These are phyloP conservation scores for Lepeophtheirus salmonis DNA, from an alignment of 1,140 invertebrate species.

Conservation along the genomic window DNA sequence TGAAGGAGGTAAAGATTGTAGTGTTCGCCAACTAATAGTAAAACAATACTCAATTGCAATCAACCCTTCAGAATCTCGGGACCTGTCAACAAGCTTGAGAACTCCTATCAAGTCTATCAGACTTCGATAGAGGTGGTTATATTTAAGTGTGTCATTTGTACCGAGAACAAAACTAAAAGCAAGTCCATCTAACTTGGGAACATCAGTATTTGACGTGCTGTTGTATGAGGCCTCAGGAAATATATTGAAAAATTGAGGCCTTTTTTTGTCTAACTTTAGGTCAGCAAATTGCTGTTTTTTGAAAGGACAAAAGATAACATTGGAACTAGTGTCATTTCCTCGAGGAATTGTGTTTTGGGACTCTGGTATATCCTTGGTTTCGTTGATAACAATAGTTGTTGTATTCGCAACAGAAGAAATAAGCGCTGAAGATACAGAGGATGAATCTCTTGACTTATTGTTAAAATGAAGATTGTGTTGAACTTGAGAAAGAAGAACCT, in stretches of 20 bases:
- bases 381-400: too few species aligned
- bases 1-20: constrained; percentile 65
- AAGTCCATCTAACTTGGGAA: constrained; percentile 73
- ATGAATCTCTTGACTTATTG: neutral
- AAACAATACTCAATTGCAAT: constrained; percentile 81
- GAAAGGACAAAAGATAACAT: too few species aligned
- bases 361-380: too few species aligned
- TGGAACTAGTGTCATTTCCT: too few species aligned
- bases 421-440: too few species aligned
- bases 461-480: constrained; percentile 2
- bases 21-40: constrained; percentile 56
- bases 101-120: constrained; percentile 38
- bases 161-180: constrained; percentile 81
- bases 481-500: constrained; percentile 34
- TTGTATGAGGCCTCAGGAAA: too few species aligned
- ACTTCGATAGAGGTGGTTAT: constrained; percentile 63
- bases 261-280: too few species aligned
- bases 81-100: constrained; percentile 37
- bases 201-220: too few species aligned
- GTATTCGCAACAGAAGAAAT: too few species aligned
- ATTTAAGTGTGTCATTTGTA: constrained; percentile 70
- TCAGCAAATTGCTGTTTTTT: too few species aligned
- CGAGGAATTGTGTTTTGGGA: too few species aligned
- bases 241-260: too few species aligned
- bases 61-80: constrained; percentile 41